These are phyloP conservation scores for Heliothis subflexa DNA, from an alignment of 1,140 invertebrate species.

Conservation along the genomic window DNA sequence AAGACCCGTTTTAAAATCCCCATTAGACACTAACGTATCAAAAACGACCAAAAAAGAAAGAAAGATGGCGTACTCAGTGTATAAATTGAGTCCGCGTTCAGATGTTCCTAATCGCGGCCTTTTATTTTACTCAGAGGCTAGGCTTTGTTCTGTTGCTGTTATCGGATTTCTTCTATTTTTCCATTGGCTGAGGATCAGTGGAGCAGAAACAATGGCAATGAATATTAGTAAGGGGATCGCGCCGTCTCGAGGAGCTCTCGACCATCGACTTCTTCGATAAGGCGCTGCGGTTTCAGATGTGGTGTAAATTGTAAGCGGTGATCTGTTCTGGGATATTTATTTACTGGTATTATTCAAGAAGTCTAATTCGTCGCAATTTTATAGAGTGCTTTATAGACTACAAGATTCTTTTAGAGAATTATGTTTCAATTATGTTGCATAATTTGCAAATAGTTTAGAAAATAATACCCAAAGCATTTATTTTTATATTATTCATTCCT, in stretches of 20 bases:
- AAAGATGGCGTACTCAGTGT: slow-evolving; percentile 8
- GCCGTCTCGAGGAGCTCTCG: slow-evolving; percentile 55
- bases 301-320: slow-evolving; percentile 21
- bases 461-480: too few relatives aligned
- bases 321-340: background rate
- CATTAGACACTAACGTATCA: background rate
- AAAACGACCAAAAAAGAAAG: background rate
- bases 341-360: too few relatives aligned
- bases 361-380: too few relatives aligned
- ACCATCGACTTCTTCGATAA: slow-evolving; percentile 52
- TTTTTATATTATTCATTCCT: too few relatives aligned
- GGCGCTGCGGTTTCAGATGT: slow-evolving; percentile 39
- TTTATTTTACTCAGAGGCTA: slow-evolving; percentile 47
- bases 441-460: too few relatives aligned
- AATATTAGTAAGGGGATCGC: slow-evolving; percentile 61
- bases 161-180: slow-evolving; percentile 60
- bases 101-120: slow-evolving; percentile 34
- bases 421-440: too few relatives aligned
- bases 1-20: background rate
- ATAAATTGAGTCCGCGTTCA: slow-evolving; percentile 30
- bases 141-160: slow-evolving; percentile 61
- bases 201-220: slow-evolving; percentile 62
- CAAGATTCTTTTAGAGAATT: too few relatives aligned
- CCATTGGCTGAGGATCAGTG: slow-evolving; percentile 49
- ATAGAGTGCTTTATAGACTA: too few relatives aligned